phyloP scores from a whole-genome alignment of 2,797 vertebrate genomes.

The Liparis tanakae region DNA sequence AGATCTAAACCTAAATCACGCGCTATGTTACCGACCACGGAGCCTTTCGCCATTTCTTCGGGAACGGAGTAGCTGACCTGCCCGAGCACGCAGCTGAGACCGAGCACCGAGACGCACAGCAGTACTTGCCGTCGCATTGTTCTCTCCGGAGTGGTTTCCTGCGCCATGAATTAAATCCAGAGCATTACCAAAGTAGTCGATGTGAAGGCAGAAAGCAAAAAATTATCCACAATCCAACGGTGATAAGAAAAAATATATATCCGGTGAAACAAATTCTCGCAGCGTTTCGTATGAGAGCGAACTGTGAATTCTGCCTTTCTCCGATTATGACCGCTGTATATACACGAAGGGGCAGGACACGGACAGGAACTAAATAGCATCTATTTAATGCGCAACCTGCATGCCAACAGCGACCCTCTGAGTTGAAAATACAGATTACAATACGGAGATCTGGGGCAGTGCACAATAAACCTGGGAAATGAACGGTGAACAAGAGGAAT shows the following conservation, averaged over 20 bases:
- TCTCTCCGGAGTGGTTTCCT: slow-evolving; percentile 34
- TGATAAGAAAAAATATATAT: accelerated
- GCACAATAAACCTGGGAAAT: too few relatives aligned
- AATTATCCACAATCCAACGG: accelerated
- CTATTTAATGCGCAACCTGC: slow-evolving; percentile 5
- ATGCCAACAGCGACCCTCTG: slow-evolving; percentile 68
- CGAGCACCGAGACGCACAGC: slow-evolving; percentile 79
- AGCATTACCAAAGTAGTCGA: neutral
- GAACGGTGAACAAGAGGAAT: neutral
- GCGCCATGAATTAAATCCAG: slow-evolving; percentile 30
- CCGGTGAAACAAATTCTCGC: neutral
- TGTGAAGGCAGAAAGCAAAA: accelerated
- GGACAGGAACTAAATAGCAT: neutral
- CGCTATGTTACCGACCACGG: slow-evolving; percentile 70
- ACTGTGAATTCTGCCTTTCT: neutral
- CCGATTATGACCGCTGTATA: neutral
- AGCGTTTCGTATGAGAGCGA: neutral
- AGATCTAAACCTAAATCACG: slow-evolving; percentile 74
- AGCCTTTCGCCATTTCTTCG: slow-evolving; percentile 86
- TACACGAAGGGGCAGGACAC: slow-evolving; percentile 31
- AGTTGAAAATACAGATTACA: slow-evolving; percentile 47
- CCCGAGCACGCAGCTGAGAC: slow-evolving; percentile 70
- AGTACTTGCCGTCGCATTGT: slow-evolving; percentile 83
- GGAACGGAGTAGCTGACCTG: slow-evolving; percentile 87
- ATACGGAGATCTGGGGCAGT: accelerated